Evolutionary conservation across 2,113 vertebrate species (phyloP), one percentile per base, ranked within the genome.

Genomic region (Microcebus lehilahytsara): DNA sequence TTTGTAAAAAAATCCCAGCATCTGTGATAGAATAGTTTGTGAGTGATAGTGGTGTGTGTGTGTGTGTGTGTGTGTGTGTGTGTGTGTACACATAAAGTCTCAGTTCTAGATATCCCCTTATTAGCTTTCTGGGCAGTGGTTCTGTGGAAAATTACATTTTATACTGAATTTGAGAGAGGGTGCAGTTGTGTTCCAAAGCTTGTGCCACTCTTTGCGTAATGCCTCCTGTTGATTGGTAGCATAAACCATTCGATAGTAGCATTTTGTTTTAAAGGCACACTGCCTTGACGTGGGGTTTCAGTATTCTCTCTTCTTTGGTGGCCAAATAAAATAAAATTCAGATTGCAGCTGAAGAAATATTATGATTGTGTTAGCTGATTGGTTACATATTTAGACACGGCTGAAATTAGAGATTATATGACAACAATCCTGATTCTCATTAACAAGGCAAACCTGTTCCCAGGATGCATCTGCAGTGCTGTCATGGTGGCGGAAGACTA

Each of bases 311-410:
- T 74, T 89, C 75, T 74, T 88, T 1, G 4, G 13, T 83, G 40
- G 9, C 37, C 88, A 67, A 86, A 84, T 49, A 69, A 94, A 96
- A 91, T 69, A 88, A 92, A 96, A 66, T 84, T 93, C 85, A 94
- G 62, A 72, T 97, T 3, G 53, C 78, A 90, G 58, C 53, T 93
- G 91, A 93, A 89, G 67, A 72, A 93, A 96, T 88, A 96, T 95
- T 96, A 87, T 77, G 97, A 74, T 97, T 97, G 12, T 97, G 90
- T 96, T 96, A 71, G 16, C 75, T 90, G 96, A 95, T 97, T 96
- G 79, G 11, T 92, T 84, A 62, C 81, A 53, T 93, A 96, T 62
- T 85, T 98, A 97, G 85, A 91, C 53, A 90, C 72, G 72, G 94
- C 20, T 92, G 30, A 51, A 96, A 3, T 95, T 91, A 91, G 92